Conservation (phyloP, 2,113 vertebrate genomes). For the Esox niger region DNA sequence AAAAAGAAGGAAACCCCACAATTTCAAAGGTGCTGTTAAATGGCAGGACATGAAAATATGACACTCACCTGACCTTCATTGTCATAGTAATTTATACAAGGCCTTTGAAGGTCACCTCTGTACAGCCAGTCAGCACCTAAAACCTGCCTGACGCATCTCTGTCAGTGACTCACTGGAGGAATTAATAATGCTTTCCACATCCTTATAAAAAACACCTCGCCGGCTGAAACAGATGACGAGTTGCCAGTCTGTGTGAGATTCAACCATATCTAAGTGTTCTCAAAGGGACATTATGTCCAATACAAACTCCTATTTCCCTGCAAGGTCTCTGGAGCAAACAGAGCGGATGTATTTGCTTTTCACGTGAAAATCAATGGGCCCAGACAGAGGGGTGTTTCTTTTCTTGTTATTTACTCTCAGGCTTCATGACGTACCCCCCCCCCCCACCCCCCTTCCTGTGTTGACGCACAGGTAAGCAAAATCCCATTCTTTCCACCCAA, state of each 20-base stretch:
- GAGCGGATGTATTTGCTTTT: constrained; percentile 68
- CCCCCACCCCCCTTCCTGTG: constrained; percentile 13
- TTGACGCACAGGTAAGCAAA: constrained; percentile 60
- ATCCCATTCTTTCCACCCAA: constrained; percentile 36
- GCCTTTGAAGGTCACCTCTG: background rate
- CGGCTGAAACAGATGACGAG: constrained; percentile 19
- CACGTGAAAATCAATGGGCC: constrained; percentile 67
- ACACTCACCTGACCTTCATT: constrained; percentile 26
- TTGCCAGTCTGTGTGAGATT: constrained; percentile 29
- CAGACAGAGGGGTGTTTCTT: constrained; percentile 68
- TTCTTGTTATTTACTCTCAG: constrained; percentile 61
- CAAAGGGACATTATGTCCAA: constrained; percentile 56
- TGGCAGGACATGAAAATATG: constrained; percentile 8
- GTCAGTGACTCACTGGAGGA: constrained; percentile 31
- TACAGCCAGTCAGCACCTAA: constrained; percentile 26
- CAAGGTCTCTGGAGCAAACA: constrained; percentile 56
- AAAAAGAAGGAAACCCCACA: background rate
- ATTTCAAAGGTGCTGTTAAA: constrained; percentile 31
- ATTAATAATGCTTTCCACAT: constrained; percentile 33
- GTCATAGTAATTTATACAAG: constrained; percentile 16
- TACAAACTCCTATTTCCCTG: constrained; percentile 48
- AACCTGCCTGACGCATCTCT: constrained; percentile 15
- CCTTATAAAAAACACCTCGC: constrained; percentile 28
- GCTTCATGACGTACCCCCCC: constrained; percentile 42
- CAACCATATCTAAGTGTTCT: constrained; percentile 49